A percentile compares a stretch with the other conserved stretches of the same genome.
Conservation (phyloP, 2,797 vertebrate species). For the Phoeniculus purpureus region DNA sequence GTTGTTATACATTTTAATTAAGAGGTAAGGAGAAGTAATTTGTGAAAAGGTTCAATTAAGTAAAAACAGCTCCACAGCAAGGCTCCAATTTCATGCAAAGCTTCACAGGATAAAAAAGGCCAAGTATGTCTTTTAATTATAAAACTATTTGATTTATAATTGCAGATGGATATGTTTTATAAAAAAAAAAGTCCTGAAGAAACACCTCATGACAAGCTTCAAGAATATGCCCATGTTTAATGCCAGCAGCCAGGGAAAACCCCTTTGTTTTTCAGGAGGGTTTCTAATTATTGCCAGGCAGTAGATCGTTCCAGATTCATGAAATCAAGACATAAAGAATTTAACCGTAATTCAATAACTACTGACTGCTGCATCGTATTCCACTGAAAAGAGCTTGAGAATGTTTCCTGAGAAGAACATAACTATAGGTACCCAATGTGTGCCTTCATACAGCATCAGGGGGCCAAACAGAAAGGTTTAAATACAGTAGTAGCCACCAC, state of each 20-base stretch:
- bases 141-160: slow-evolving; percentile 36
- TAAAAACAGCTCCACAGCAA: background rate
- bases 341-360: background rate
- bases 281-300: background rate
- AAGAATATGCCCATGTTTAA: background rate
- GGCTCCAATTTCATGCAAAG: slow-evolving; percentile 38
- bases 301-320: background rate
- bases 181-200: background rate
- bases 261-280: background rate
- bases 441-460: background rate
- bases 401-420: background rate
- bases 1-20: slow-evolving; percentile 43
- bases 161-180: background rate
- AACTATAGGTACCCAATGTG: background rate
- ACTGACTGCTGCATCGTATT: background rate
- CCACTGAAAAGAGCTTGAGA: background rate
- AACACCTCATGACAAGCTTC: background rate
- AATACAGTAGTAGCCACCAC: background rate
- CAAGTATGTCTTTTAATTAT: slow-evolving; percentile 30
- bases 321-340: background rate
- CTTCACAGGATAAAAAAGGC: slow-evolving; percentile 14
- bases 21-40: slow-evolving; percentile 38
- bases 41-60: slow-evolving; percentile 25
- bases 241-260: background rate
- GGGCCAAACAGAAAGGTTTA: background rate